A percentile compares a stretch with the other conserved stretches of the same genome.
Evolutionary conservation across 1,140 invertebrate genomes (phyloP).

Genomic region (Drosophila yakuba): DNA sequence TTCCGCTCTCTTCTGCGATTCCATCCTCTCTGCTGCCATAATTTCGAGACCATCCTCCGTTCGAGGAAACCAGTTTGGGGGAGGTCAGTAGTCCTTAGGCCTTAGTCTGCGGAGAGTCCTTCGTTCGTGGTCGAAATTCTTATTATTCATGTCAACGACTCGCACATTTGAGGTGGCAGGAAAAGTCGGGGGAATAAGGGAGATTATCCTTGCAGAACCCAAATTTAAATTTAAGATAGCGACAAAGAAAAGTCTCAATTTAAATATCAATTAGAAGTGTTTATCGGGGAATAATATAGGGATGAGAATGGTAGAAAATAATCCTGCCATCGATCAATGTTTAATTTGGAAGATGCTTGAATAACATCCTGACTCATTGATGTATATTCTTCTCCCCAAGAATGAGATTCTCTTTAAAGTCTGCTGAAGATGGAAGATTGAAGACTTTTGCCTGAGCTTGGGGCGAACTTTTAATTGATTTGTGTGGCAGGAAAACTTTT

Average conservation of each 20-base stretch:
- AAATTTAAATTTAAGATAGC: constrained; percentile 46
- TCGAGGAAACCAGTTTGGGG: constrained; percentile 11
- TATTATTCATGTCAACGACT: constrained; percentile 54
- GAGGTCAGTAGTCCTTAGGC: constrained; percentile 20
- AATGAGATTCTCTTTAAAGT: constrained; percentile 24
- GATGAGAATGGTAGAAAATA: not conserved
- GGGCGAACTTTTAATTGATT: constrained; percentile 63
- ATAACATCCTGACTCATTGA: constrained; percentile 12
- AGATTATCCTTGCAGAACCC: not conserved
- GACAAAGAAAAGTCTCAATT: constrained; percentile 44
- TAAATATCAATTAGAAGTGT: constrained; percentile 43
- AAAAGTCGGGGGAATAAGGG: not conserved
- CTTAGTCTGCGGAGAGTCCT: constrained; percentile 24
- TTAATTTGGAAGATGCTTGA: constrained; percentile 5
- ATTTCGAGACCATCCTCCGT: constrained; percentile 25
- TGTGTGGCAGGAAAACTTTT: constrained; percentile 50
- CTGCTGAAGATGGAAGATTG: constrained; percentile 28
- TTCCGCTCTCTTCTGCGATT: constrained; percentile 17
- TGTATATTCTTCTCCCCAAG: not conserved
- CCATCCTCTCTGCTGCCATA: constrained; percentile 42
- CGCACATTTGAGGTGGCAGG: constrained; percentile 12
- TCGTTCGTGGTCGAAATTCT: constrained; percentile 26
- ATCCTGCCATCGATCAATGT: constrained; percentile 39
- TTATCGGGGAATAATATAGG: constrained; percentile 3
- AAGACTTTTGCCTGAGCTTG: constrained; percentile 21